phyloP scores from a whole-genome alignment of 2,113 vertebrate species.

The Apteryx mantelli region DNA sequence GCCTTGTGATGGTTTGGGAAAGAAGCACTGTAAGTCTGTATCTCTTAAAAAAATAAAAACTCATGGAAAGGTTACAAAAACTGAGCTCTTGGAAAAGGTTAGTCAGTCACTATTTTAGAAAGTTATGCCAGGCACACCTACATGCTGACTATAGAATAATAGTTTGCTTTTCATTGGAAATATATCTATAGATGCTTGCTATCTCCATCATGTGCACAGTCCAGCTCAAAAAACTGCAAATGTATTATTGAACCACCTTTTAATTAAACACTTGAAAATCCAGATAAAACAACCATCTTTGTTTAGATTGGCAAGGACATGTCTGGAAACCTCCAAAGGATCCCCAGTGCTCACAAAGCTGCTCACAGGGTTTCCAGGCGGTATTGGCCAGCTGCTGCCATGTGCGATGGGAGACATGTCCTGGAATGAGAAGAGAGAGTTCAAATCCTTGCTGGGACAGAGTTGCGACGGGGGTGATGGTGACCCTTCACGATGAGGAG shows the following conservation, averaged over 20 bases:
- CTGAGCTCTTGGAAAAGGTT: not conserved
- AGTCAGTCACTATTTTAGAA: constrained; percentile 16
- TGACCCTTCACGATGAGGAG: not conserved
- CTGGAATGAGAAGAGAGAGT: not conserved
- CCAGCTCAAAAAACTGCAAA: not conserved
- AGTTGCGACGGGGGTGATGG: not conserved
- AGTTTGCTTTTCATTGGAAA: not conserved
- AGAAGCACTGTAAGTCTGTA: not conserved
- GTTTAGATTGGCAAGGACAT: not conserved
- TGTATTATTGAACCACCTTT: not conserved
- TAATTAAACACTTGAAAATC: constrained; percentile 18
- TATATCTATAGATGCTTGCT: not conserved
- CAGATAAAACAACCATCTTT: not conserved
- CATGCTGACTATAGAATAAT: not conserved
- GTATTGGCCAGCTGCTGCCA: not conserved
- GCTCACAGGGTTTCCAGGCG: not conserved
- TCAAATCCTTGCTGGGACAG: not conserved
- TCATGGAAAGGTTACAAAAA: not conserved
- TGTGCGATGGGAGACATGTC: not conserved
- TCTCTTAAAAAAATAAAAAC: not conserved
- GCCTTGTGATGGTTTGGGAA: not conserved
- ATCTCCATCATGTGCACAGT: not conserved
- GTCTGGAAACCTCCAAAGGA: not conserved
- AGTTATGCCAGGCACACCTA: not conserved
- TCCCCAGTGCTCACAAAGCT: not conserved